Evolutionary conservation across 2,113 vertebrate genomes (phyloP).

Genomic region (Apteryx mantelli): DNA sequence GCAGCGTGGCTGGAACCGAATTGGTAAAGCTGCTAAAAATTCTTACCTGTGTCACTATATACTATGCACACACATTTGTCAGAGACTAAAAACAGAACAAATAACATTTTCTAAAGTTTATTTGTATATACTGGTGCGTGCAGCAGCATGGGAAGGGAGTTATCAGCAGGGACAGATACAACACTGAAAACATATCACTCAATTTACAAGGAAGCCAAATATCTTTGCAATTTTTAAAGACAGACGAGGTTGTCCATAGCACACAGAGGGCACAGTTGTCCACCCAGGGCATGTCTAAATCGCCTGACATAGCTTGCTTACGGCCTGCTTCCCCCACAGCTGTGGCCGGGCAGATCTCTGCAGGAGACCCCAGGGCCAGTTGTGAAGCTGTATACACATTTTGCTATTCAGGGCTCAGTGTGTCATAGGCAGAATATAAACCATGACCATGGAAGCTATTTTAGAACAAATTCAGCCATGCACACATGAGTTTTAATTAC

Average conservation of each 20-base stretch:
- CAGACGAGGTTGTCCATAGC: background rate
- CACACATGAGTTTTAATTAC: background rate
- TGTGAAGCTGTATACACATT: background rate
- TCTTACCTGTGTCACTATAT: fast-evolving
- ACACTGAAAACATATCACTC: background rate
- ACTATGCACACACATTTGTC: fast-evolving
- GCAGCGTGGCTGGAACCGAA: fast-evolving
- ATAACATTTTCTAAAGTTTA: background rate
- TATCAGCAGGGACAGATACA: background rate
- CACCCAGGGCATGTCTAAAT: background rate
- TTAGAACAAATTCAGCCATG: background rate
- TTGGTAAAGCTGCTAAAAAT: background rate
- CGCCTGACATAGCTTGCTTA: fast-evolving
- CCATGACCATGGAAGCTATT: background rate
- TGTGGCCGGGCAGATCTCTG: background rate
- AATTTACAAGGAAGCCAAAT: background rate
- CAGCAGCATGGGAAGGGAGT: background rate
- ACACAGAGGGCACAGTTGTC: background rate
- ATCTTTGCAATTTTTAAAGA: background rate
- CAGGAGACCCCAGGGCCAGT: background rate
- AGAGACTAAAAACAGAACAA: background rate
- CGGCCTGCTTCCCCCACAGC: background rate
- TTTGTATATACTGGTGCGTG: background rate
- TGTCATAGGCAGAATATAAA: background rate
- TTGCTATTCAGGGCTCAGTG: background rate